Evolutionary conservation across 2,113 vertebrate species (phyloP).

Genomic region (Phylloscopus whistleri): DNA sequence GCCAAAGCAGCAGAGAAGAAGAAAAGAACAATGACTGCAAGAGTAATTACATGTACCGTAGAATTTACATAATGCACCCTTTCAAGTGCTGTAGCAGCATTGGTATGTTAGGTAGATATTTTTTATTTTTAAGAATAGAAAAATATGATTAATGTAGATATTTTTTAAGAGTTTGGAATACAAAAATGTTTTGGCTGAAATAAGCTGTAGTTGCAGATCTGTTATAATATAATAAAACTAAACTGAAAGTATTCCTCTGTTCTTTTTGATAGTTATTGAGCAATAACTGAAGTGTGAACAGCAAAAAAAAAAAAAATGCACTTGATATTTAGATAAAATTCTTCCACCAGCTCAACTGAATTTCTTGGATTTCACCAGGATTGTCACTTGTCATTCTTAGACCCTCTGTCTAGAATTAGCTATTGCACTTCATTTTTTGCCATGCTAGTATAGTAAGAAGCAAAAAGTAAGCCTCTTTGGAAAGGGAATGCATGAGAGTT

Average conservation of each 20-base stretch:
- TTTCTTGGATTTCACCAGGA: conserved; percentile 15
- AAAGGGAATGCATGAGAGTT: conserved; percentile 44
- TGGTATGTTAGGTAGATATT: conserved; percentile 58
- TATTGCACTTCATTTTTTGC: conserved; percentile 36
- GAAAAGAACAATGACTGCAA: not conserved
- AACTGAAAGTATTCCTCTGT: conserved; percentile 57
- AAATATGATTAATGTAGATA: conserved; percentile 52
- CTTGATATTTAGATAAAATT: conserved; percentile 34
- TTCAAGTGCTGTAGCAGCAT: conserved; percentile 50
- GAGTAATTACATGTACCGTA: conserved; percentile 13
- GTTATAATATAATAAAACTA: conserved; percentile 65
- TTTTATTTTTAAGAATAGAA: conserved; percentile 57
- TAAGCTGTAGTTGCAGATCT: conserved; percentile 48
- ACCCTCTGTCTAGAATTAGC: conserved; percentile 24
- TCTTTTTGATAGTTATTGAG: conserved; percentile 60
- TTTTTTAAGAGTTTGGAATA: conserved; percentile 61
- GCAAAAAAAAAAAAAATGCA: conserved; percentile 17
- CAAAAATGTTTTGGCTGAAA: conserved; percentile 40
- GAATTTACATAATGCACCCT: conserved; percentile 28
- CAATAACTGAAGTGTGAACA: conserved; percentile 38
- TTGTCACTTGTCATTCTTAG: conserved; percentile 17
- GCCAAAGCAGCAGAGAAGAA: not conserved
- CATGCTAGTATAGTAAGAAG: not conserved
- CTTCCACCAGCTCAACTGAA: conserved; percentile 37
- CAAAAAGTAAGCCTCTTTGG: conserved; percentile 5